Evolutionary conservation across 2,888 invertebrate genomes (phyloP).

Genomic region (Plebejus argus): DNA sequence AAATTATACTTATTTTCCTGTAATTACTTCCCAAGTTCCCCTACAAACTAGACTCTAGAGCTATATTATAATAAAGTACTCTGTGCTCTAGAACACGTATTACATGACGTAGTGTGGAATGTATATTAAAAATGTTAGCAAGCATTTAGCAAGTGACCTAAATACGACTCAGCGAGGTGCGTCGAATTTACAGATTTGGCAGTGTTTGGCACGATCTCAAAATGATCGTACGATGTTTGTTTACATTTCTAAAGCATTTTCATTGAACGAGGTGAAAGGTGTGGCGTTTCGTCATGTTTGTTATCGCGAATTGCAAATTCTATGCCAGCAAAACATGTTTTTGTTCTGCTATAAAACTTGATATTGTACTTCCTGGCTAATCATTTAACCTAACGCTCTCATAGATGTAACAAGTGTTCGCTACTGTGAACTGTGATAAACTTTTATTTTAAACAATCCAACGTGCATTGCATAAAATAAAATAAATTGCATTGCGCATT

Average conservation of each 20-base stretch:
- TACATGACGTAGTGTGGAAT: background rate
- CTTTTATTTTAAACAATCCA: background rate
- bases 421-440: background rate
- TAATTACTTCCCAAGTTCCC: background rate
- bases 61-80: too few species aligned
- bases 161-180: background rate
- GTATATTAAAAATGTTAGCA: background rate
- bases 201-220: slow-evolving; percentile 59
- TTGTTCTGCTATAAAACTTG: slow-evolving; percentile 56
- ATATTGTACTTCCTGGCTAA: slow-evolving; percentile 33
- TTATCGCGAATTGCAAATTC: slow-evolving; percentile 39
- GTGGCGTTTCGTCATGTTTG: slow-evolving; percentile 48
- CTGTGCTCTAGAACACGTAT: too few species aligned
- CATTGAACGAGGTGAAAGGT: slow-evolving; percentile 57
- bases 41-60: background rate
- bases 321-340: slow-evolving; percentile 59
- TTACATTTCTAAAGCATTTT: slow-evolving; percentile 52
- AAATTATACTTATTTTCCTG: background rate
- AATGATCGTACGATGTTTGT: slow-evolving; percentile 67
- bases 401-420: slow-evolving; percentile 24
- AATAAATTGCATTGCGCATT: background rate
- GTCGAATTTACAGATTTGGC: slow-evolving; percentile 37
- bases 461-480: too few species aligned
- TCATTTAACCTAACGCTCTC: slow-evolving; percentile 47
- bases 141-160: background rate